Percentiles rank a stretch among this genome's conserved stretches.
phyloP scores from a whole-genome alignment of 2,113 vertebrate genomes.

The Entomyzon cyanotis region DNA sequence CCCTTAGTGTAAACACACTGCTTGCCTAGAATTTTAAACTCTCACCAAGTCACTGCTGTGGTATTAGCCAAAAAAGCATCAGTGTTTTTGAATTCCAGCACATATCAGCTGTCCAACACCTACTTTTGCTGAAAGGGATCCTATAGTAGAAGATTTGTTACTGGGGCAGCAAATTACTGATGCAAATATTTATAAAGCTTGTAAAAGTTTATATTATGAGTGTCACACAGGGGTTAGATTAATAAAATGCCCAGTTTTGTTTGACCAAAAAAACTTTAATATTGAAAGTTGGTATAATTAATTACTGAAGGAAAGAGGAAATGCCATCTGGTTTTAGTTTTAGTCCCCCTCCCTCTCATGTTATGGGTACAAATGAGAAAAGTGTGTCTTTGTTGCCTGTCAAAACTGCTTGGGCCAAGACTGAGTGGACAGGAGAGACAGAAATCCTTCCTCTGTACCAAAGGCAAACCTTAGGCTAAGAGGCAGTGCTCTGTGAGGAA shows the following conservation, averaged over 20 bases:
- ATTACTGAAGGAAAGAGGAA: slow-evolving; percentile 24
- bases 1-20: not conserved
- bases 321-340: slow-evolving; percentile 46
- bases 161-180: not conserved
- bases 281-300: slow-evolving; percentile 32
- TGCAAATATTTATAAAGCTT: slow-evolving; percentile 10
- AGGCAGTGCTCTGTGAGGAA: not conserved
- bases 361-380: not conserved
- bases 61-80: not conserved
- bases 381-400: slow-evolving; percentile 36
- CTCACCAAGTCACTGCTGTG: not conserved
- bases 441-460: not conserved
- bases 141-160: not conserved
- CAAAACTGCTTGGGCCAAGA: not conserved
- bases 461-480: not conserved
- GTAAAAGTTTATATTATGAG: not conserved
- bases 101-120: not conserved
- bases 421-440: not conserved
- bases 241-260: slow-evolving; percentile 18
- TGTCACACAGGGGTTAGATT: not conserved
- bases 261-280: not conserved
- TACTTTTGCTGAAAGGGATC: not conserved
- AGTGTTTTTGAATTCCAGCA: not conserved
- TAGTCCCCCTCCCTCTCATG: not conserved
- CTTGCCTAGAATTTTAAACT: not conserved